Evolutionary conservation across 2,113 vertebrate species (phyloP).

Genomic region (Craseonycteris thonglongyai): DNA sequence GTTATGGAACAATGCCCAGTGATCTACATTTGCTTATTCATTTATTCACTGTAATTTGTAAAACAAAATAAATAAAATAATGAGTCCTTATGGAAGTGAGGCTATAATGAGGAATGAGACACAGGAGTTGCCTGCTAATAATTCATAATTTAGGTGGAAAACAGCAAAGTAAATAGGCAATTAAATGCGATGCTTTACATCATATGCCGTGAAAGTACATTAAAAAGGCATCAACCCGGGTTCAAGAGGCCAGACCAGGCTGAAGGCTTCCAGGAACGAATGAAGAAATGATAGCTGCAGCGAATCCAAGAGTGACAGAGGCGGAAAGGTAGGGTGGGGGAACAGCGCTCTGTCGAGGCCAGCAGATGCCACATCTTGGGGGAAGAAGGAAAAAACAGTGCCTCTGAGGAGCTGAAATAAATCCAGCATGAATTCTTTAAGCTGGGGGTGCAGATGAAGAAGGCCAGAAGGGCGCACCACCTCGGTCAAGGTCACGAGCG

Average conservation of each 20-base stretch:
- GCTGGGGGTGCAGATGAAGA: neutral
- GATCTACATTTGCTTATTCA: neutral
- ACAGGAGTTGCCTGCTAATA: neutral
- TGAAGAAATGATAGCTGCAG: neutral
- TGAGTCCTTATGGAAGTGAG: neutral
- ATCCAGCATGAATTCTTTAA: neutral
- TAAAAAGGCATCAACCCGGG: neutral
- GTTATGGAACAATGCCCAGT: neutral
- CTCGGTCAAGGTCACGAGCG: neutral
- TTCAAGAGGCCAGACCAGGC: neutral
- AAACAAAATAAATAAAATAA: neutral
- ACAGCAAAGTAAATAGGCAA: neutral
- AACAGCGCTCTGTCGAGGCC: neutral
- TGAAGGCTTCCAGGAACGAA: neutral
- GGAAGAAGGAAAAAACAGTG: neutral
- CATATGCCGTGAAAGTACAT: neutral
- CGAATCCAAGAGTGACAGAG: neutral
- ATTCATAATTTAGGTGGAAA: conserved; percentile 28
- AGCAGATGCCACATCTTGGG: neutral
- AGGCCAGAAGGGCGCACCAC: neutral
- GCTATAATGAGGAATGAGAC: neutral
- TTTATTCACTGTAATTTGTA: neutral
- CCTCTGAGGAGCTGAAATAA: neutral
- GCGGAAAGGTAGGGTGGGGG: neutral
- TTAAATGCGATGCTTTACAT: neutral